Conservation (phyloP, 2,888 invertebrate species). For the Synanthedon formicaeformis region DNA sequence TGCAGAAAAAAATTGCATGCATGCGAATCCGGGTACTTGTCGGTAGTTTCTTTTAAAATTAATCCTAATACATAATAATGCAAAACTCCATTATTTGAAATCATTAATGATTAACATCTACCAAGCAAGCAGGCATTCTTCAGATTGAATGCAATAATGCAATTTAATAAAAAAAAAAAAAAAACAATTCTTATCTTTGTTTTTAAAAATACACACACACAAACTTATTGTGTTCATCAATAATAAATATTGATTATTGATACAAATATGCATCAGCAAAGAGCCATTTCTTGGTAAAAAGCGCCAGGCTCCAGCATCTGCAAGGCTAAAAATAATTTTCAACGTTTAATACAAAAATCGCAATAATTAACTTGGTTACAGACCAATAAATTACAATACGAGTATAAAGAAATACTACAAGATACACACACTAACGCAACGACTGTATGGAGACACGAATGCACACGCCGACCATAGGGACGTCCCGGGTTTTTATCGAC, state of each 20-base stretch:
- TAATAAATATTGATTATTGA: conserved; percentile 6
- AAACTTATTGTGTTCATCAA: conserved; percentile 1
- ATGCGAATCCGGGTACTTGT: no score
- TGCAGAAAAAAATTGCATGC: no score
- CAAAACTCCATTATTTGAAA: no score
- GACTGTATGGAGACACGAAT: conserved; percentile 14
- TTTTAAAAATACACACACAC: background rate
- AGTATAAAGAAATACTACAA: conserved; percentile 61
- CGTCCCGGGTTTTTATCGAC: conserved; percentile 1
- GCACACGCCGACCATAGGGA: conserved; percentile 16
- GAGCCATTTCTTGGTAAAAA: conserved; percentile 34
- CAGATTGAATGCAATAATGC: background rate
- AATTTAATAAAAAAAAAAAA: conserved; percentile 2
- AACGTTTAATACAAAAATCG: conserved; percentile 71
- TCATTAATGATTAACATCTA: no score
- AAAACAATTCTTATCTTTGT: background rate
- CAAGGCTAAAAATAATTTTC: conserved; percentile 66
- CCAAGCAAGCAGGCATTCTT: no score
- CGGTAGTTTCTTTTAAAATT: no score
- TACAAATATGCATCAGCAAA: conserved; percentile 4
- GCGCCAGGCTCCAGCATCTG: conserved; percentile 36
- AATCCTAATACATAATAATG: no score
- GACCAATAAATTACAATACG: conserved; percentile 69
- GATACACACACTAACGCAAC: conserved; percentile 31
- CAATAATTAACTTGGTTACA: conserved; percentile 71